Evolutionary conservation across 2,888 invertebrate genomes (phyloP), one percentile per base, ranked within the genome.

Genomic region (Exephanes ischioxanthus): DNA sequence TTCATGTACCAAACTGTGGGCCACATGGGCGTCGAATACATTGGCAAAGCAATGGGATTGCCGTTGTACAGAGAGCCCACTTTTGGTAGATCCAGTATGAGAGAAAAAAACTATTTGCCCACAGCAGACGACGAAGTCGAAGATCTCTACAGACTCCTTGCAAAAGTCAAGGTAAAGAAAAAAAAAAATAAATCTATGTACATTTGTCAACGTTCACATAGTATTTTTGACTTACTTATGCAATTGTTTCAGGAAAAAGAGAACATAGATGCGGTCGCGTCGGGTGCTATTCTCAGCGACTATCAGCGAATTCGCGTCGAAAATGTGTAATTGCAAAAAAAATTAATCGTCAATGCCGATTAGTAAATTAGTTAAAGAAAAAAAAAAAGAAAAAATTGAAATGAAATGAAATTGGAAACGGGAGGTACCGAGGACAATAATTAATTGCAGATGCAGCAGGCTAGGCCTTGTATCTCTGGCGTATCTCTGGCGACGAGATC

Each of bases 1-100:
- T 99, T 98, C 93, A 99, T 99, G 99, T 99, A 99, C 94, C 99
- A 99, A 95, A 99, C 99, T 73, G 99, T 99, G 79, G 99, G 99
- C 0, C 98, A 99, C 94, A 98, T 99, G 95, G 98, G 98, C 22
- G 97, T 99, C 87, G 97, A 97, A 88, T 95, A 97, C 88, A 98
- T 99, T 94, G 98, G 99, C 37, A 97, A 98, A 94, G 99, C 99
- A 1, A 97, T 99, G 97, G 97, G 96, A 3, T 94, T 99, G 83
- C 99, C 99, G 0, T 94, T 99, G 72, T 99, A 97, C 94, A 95
- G 98, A 85, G 96, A 97, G 90, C 95, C 96, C 85, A 99, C 99
- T 79, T 95, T 96, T 89, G 99, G 99, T 55, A 95, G 96, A 88
- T 97, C 99, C n/a, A 94, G 97, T 73, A 96, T 97, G 94, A 96